Evolutionary conservation across 2,888 invertebrate species (phyloP).

Genomic region (Drosophila limbata): DNA sequence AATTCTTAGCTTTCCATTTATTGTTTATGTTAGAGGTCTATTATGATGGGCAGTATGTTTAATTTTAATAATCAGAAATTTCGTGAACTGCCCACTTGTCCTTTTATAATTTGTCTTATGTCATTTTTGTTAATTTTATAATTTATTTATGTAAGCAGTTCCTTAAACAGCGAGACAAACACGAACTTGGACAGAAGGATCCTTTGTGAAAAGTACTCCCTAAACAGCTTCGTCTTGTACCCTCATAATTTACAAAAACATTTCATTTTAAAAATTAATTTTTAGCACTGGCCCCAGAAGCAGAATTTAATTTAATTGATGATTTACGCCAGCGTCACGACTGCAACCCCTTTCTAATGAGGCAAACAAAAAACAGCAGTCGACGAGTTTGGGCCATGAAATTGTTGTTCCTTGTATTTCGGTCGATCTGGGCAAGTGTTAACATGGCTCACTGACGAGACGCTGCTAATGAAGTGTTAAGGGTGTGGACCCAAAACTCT

Average conservation of each 20-base stretch:
- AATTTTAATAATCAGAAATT: conserved; percentile 1
- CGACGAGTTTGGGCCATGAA: not conserved
- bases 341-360: conserved; percentile 65
- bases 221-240: conserved; percentile 24
- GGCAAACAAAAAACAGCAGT: conserved; percentile 11
- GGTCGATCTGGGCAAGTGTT: conserved; percentile 58
- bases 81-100: not conserved
- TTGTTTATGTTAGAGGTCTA: not conserved
- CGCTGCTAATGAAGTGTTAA: conserved; percentile 66
- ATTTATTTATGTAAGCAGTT: not conserved
- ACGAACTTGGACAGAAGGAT: not conserved
- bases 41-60: not conserved
- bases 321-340: conserved; percentile 63
- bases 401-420: conserved; percentile 16
- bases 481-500: conserved; percentile 11
- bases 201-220: not conserved
- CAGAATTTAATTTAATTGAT: conserved; percentile 77
- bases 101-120: not conserved
- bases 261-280: conserved; percentile 77
- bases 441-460: conserved; percentile 40
- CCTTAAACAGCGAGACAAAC: not conserved
- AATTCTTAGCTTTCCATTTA: not conserved
- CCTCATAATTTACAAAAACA: conserved; percentile 68
- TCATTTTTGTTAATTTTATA: not conserved
- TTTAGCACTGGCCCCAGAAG: conserved; percentile 65